Conservation (phyloP, 92 coral and sea anemone species). For the Galaxea fascicularis region DNA sequence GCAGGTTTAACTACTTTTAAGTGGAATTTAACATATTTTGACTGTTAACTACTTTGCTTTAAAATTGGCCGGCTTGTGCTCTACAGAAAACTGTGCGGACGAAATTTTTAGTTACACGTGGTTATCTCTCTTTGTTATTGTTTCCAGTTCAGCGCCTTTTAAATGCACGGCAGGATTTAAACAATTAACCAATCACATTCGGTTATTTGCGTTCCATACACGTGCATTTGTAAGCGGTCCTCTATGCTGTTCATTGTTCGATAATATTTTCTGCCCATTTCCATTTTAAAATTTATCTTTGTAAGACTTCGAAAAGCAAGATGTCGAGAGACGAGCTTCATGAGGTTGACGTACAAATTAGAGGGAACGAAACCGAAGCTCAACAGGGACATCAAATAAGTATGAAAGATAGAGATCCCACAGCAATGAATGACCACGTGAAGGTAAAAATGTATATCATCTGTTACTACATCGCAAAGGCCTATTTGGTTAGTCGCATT, state of each 20-base stretch:
- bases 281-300: not conserved
- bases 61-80: not conserved
- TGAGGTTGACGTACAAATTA: conserved; percentile 57
- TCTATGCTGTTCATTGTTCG: not conserved
- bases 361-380: conserved; percentile 55
- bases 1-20: not conserved
- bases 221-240: not conserved
- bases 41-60: too few species aligned
- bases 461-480: too few species aligned
- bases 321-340: conserved; percentile 32
- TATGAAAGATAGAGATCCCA: conserved; percentile 76
- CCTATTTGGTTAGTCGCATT: too few species aligned
- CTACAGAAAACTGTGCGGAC: not conserved
- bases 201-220: not conserved
- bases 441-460: conserved; percentile 59
- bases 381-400: conserved; percentile 74
- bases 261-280: too few species aligned
- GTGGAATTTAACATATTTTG: too few species aligned
- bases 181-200: not conserved
- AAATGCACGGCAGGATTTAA: not conserved
- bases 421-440: conserved; percentile 86
- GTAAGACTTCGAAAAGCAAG: not conserved
- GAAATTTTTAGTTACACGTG: not conserved
- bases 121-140: not conserved
- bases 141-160: not conserved